These are phyloP conservation scores for Cotesia typhae DNA, from an alignment of 1,140 invertebrate genomes.

Conservation along the genomic window DNA sequence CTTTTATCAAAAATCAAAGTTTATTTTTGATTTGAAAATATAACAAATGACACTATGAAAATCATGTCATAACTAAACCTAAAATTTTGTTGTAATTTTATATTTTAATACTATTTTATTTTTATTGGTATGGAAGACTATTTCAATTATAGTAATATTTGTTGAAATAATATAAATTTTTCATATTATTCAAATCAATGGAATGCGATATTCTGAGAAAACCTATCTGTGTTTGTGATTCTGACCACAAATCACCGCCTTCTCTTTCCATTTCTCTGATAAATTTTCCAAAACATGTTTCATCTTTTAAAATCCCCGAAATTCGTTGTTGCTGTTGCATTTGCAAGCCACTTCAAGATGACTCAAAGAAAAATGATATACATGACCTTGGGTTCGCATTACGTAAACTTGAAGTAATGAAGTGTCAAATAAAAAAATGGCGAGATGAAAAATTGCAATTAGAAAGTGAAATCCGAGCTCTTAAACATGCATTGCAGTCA, in stretches of 20 bases:
- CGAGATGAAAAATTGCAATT: constrained; percentile 50
- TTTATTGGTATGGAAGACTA: too few species aligned
- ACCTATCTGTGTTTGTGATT: constrained; percentile 2
- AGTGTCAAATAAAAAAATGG: constrained; percentile 59
- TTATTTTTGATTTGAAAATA: too few species aligned
- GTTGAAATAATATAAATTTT: background rate
- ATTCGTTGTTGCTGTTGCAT: constrained; percentile 50
- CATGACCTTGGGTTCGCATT: constrained; percentile 53
- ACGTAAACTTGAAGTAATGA: constrained; percentile 57
- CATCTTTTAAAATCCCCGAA: constrained; percentile 41
- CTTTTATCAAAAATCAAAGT: too few species aligned
- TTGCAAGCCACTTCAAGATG: constrained; percentile 51
- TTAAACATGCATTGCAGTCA: constrained; percentile 51
- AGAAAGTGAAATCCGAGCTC: constrained; percentile 53
- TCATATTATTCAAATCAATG: constrained; percentile 9
- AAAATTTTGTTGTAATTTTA: too few species aligned
- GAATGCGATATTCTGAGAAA: background rate
- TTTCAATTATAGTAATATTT: too few species aligned
- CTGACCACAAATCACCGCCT: background rate
- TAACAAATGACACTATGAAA: too few species aligned
- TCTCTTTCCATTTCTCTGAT: background rate
- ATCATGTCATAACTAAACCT: too few species aligned
- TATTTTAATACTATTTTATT: too few species aligned
- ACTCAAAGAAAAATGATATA: constrained; percentile 49
- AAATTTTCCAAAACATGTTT: background rate